Evolutionary conservation across 2,113 vertebrate species (phyloP), one percentile per base, ranked within the genome.

Genomic region (Callipepla squamata): DNA sequence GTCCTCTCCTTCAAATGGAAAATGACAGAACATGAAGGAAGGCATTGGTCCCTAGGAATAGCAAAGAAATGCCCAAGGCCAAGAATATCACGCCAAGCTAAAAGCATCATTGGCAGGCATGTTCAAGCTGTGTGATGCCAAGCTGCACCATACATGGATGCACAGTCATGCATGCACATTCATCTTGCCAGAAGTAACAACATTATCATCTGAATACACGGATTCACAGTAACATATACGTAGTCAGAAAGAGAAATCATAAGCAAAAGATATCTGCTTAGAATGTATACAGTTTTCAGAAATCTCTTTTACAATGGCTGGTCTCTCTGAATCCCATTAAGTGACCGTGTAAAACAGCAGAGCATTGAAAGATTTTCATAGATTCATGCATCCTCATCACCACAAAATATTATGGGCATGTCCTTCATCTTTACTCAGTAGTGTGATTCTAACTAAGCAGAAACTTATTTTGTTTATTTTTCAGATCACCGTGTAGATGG

Each of bases 281-380:
- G 28, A 61, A 59, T 68, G 67, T 38, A 38, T 4, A 58, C 13
- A 23, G 6, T 68, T 85, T 76, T 66, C 59, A 76, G 45, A 61
- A 87, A 68, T 40, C 36, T 62, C 22, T 69, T n/a, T 79, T 34
- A 77, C 78, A 89, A 80, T 73, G 67, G 58, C 25, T 88, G 62
- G 40, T 89, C 67, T 85, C 70, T 81, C 80, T 75, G 68, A 67
- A 90, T 92, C 47, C 87, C 65, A 80, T 85, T 92, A 90, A 81
- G 58, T 50, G 58, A 92, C 90, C 87, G 55, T 7, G 22, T 90
- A 80, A 55, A 91, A 84, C 65, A 95, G 89, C 59, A 92, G 30
- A 86, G 15, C 40, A 87, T 66, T 78, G 68, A 89, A 95, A 93
- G n/a, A 8, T 36, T 8, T 36, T 36, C 36, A 36, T 36, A 36